Base-by-base conservation (phyloP, 2,888 invertebrate genomes). In the Cheilosia impressa region DNA sequence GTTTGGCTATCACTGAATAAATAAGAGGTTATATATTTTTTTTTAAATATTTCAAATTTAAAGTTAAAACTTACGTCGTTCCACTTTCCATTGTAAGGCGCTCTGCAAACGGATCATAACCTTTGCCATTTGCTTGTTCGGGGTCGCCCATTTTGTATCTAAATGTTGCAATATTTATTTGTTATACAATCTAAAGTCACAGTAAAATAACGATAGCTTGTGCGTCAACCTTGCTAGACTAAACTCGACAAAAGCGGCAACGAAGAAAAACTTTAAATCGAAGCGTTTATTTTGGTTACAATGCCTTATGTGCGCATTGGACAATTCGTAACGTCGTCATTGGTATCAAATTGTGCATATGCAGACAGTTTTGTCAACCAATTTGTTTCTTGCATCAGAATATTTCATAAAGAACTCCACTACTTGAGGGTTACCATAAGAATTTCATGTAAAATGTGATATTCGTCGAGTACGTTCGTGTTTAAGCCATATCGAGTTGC, bases 1-100 rank as follows among this genome's bases (percentile, higher is more conserved):
- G 98, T 98, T 91, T 97, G 97, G 93, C 95, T 95, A 93, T 98
- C 97, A 87, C 98, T 98, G 93, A 24, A 17, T 9, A 19, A 15
- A n/a, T n/a, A n/a, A n/a, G n/a, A n/a, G n/a, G n/a, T n/a, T n/a
- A n/a, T n/a, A n/a, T n/a, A n/a, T n/a, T n/a, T 34, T 65, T 58
- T 58, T 43, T 60, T 17, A 24, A 53, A 50, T 22, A 62, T 63
- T 76, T 71, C 17, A 77, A 24, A 52, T 50, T 4, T n/a, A 15
- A 19, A 41, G 53, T 62, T 72, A 4, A 62, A 38, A 89, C 96
- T 96, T 94, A 97, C 96, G 96, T 96, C 84, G 96, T 96, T 77
- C 96, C 96, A 92, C 96, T 96, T 60, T 94, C 94, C 89, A 95
- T 92, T 89, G 94, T 94, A 2, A 85, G 85, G 69, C 97, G 93